Base-by-base conservation (phyloP, 1,140 invertebrate species). In the Drosophila tristis region DNA sequence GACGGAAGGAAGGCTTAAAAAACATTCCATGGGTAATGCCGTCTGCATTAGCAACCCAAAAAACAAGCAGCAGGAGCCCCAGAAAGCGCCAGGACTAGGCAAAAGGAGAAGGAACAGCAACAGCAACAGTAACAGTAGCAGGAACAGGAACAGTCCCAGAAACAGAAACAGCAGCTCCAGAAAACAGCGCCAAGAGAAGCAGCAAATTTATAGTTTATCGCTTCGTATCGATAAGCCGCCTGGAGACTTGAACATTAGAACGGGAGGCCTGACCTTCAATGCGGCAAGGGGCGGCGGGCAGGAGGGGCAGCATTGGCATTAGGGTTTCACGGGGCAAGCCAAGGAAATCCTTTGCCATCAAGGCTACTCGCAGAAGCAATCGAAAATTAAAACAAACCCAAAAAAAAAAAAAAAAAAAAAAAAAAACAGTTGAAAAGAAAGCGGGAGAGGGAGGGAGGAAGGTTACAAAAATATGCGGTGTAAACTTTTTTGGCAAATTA, bases 181-280 rank as follows among this genome's bases (percentile, higher is more conserved):
- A 25, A 55, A 15, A 29, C 31, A 54, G 29, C 53, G 39, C 8
- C 31, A 9, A 3, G 31, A 77, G 65, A 57, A 75, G 47, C 56
- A 71, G 67, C 71, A 90, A 90, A 87, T 91, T 91, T 91, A 91
- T 91, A 91, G 89, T 91, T 91, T 91, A 91, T 91, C 89, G 89
- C 81, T 79, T 35, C 65, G 78, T 91, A 91, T 91, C 89, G 89
- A 91, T 91, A 91, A 91, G 89, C 87, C 66, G 89, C 87, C 66
- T 80, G 76, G 39, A 61, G 81, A 89, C 80, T 89, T 84, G 78
- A 82, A 87, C 81, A 89, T 87, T 67, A 76, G 73, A 58, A 65
- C 75, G 72, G 79, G 80, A 59, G 71, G 42, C 78, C 66, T 84
- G 80, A 82, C 80, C 80, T 84, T 82, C 79, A 66, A 13, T 39